Conservation (phyloP, 1,140 invertebrate species). For the Theocolax elegans region DNA sequence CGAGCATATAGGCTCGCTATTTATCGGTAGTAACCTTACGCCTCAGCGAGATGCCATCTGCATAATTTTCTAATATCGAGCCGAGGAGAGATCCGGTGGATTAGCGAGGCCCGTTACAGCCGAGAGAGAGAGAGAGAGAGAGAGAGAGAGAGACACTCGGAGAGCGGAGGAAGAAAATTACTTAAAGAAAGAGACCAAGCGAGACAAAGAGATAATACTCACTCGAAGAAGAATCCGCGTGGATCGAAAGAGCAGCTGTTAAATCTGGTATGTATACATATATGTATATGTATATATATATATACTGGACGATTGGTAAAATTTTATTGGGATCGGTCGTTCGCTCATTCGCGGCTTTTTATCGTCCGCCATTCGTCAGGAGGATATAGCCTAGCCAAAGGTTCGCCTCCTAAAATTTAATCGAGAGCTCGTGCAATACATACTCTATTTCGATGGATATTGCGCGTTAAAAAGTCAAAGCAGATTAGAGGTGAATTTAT, state of each 20-base stretch:
- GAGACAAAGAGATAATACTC: slow-evolving; percentile 1
- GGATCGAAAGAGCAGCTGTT: no score
- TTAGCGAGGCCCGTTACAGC: slow-evolving; percentile 4
- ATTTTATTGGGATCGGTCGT: neutral
- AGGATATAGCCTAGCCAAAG: neutral
- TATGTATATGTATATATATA: neutral
- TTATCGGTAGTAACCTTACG: slow-evolving; percentile 44
- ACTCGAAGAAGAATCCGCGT: no score
- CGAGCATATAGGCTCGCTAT: slow-evolving; percentile 33
- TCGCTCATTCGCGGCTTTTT: neutral
- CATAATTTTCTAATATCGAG: slow-evolving; percentile 50
- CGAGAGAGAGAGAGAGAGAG: neutral
- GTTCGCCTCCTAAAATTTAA: slow-evolving; percentile 1
- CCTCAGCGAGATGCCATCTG: slow-evolving; percentile 42
- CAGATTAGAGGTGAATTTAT: slow-evolving; percentile 22
- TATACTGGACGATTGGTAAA: no score
- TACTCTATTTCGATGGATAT: slow-evolving; percentile 15
- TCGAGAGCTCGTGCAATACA: slow-evolving; percentile 33
- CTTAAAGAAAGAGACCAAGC: neutral
- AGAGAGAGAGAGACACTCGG: neutral
- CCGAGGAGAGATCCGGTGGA: slow-evolving; percentile 14
- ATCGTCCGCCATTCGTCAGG: slow-evolving; percentile 4
- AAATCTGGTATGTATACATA: neutral
- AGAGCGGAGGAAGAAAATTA: neutral
- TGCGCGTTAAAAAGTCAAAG: neutral